A percentile compares a stretch with the other conserved stretches of the same genome.
These are phyloP conservation scores for Scaptomyza pallida DNA, from an alignment of 1,140 invertebrate genomes.

Conservation along the genomic window DNA sequence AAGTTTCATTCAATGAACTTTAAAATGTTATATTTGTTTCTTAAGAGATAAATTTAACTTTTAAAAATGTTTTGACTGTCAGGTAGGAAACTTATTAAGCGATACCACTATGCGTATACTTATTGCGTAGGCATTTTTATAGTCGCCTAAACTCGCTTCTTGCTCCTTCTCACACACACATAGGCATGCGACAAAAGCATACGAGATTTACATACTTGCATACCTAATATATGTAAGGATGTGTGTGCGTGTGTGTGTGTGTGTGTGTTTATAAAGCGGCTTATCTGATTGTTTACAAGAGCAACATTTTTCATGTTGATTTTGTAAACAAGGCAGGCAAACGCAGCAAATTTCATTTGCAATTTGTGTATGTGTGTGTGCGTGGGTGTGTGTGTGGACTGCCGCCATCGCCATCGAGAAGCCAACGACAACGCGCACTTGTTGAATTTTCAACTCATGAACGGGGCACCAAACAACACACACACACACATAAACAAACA, in stretches of 20 bases:
- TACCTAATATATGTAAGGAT: conserved; percentile 31
- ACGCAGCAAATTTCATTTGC: conserved; percentile 63
- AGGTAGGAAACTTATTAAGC: no score
- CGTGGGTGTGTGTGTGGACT: no score
- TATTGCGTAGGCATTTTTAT: neutral
- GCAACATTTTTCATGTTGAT: conserved; percentile 67
- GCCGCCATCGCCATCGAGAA: neutral
- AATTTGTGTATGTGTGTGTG: conserved; percentile 26
- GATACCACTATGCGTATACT: neutral
- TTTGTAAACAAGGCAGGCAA: conserved; percentile 54
- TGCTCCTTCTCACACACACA: neutral
- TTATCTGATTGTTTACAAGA: conserved; percentile 73
- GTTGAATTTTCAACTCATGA: conserved; percentile 52
- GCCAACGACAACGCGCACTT: conserved; percentile 50
- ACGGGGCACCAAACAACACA: neutral
- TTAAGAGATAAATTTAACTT: no score
- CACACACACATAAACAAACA: neutral
- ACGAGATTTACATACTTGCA: conserved; percentile 15
- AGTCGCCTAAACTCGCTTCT: conserved; percentile 12
- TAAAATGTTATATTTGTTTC: no score
- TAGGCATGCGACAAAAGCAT: neutral
- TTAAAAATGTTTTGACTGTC: no score
- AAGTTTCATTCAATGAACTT: no score
- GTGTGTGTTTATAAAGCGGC: conserved; percentile 53
- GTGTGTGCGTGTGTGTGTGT: conserved; percentile 14